Conservation (phyloP, 2,888 invertebrate genomes). For the Heteromurus nitidus region DNA sequence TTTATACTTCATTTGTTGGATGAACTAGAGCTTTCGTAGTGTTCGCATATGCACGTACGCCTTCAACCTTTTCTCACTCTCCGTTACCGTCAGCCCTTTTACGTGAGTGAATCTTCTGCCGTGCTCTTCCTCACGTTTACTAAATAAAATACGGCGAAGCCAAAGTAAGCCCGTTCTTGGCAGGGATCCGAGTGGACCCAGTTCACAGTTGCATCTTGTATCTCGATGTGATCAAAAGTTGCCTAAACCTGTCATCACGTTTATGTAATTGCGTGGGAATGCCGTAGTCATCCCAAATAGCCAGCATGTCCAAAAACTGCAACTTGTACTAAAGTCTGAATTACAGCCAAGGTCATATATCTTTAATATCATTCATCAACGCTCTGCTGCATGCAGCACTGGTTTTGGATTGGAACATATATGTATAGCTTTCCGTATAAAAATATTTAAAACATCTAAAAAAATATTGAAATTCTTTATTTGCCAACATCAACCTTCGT, state of each 20-base stretch:
- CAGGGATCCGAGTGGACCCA: not conserved
- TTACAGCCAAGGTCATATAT: conserved; percentile 12
- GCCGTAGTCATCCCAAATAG: not conserved
- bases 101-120: not conserved
- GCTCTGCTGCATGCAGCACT: not conserved
- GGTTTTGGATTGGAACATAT: not conserved
- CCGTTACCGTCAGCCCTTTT: not conserved
- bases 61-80: no score
- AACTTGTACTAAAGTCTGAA: not conserved
- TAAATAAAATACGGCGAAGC: conserved; percentile 4
- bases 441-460: no score
- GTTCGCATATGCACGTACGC: no score
- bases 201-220: conserved; percentile 1
- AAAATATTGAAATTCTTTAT: not conserved
- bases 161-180: conserved; percentile 6
- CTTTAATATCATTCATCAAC: not conserved
- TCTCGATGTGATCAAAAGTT: not conserved
- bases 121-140: not conserved
- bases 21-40: no score
- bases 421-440: not conserved
- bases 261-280: conserved; percentile 24
- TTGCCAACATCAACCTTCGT: not conserved
- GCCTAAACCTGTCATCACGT: conserved; percentile 7
- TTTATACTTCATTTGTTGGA: no score
- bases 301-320: not conserved